A percentile compares a stretch with the other conserved stretches of the same genome.
phyloP scores from a whole-genome alignment of 2,888 invertebrate genomes.

The Erebia palarica region DNA sequence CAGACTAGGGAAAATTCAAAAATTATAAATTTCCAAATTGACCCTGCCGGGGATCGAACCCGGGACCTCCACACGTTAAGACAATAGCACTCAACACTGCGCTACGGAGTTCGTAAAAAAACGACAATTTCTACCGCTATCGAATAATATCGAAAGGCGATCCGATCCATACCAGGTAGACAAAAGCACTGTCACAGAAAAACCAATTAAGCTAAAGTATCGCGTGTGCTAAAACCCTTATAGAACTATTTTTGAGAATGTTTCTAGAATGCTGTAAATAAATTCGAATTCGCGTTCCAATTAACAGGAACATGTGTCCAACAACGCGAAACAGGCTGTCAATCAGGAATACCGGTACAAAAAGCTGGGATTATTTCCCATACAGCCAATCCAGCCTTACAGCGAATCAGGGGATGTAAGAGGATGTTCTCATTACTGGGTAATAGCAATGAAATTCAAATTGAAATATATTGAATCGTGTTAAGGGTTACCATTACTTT shows the following conservation, averaged over 20 bases:
- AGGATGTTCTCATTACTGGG: constrained; percentile 35
- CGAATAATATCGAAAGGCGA: background rate
- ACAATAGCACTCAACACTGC: no score
- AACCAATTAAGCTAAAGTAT: background rate
- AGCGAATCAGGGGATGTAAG: constrained; percentile 33
- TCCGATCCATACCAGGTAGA: no score
- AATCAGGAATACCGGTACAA: constrained; percentile 9
- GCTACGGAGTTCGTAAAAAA: no score
- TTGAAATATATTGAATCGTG: constrained; percentile 37
- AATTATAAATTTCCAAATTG: no score
- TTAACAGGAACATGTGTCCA: constrained; percentile 31
- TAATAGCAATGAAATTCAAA: constrained; percentile 41
- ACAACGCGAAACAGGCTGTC: constrained; percentile 32
- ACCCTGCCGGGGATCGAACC: no score
- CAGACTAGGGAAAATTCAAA: no score
- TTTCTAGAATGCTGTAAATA: constrained; percentile 30
- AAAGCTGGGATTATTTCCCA: constrained; percentile 36
- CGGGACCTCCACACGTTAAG: no score
- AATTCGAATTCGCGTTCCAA: constrained; percentile 33
- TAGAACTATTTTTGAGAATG: constrained; percentile 24
- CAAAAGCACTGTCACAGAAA: background rate
- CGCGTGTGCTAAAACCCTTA: background rate
- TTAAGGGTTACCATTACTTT: background rate
- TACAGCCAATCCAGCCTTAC: constrained; percentile 27
- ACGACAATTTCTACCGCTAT: background rate